Conservation (phyloP, 2,888 invertebrate species). For the Agrypnus murinus region DNA sequence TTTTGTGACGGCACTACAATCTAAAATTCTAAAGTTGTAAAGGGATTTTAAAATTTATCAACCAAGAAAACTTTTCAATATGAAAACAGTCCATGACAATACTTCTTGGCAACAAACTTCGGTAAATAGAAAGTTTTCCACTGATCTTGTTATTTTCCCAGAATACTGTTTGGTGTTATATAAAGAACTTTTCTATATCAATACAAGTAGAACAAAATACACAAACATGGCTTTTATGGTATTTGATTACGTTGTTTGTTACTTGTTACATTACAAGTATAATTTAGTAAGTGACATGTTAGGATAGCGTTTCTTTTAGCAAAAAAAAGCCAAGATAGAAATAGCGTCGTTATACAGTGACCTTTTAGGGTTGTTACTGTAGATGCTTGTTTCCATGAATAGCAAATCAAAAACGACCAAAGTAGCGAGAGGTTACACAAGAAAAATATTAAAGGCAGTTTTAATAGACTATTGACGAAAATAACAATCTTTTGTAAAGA, state of each 20-base stretch:
- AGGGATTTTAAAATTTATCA: not conserved
- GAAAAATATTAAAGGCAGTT: no score
- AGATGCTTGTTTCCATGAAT: no score
- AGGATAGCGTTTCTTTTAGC: no score
- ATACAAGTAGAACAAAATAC: conserved; percentile 22
- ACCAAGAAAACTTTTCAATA: no score
- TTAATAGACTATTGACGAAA: no score
- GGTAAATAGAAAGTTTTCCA: not conserved
- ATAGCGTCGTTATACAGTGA: no score
- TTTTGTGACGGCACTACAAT: not conserved
- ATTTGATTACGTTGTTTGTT: conserved; percentile 35
- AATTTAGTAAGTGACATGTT: conserved; percentile 24
- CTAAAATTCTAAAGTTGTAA: not conserved
- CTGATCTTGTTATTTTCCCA: conserved; percentile 3
- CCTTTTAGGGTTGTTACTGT: no score
- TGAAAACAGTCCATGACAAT: no score
- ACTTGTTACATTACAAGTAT: conserved; percentile 25
- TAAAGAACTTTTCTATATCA: conserved; percentile 11
- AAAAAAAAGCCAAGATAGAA: no score
- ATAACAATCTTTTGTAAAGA: no score
- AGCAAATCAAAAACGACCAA: no score
- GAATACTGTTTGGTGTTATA: not conserved
- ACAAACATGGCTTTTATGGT: conserved; percentile 26
- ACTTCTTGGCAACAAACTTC: not conserved
- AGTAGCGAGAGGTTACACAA: no score